Evolutionary conservation across 1,140 invertebrate genomes (phyloP), one percentile per base, ranked within the genome.

Genomic region (Varroa destructor): DNA sequence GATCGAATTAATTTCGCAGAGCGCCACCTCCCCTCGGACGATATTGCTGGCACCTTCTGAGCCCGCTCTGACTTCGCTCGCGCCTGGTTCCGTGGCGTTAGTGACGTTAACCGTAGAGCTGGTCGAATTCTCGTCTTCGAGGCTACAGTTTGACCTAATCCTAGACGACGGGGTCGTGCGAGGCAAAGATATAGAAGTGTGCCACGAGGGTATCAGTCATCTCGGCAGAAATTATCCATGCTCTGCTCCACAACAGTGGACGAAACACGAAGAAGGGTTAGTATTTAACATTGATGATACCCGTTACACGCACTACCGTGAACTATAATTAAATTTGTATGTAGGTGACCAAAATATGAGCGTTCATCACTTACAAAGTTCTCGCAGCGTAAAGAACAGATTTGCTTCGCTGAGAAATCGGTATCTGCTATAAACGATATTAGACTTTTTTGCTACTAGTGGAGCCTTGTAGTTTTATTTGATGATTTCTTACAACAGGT

Each of bases 171-270:
- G 61, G 14, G 14, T 67, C 61, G 12, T 67, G 40, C 61, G 61
- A 40, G 14, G 46, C 14, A 75, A 74, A 37, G 71, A 56, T 25
- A 55, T n/a, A 10, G 70, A 75, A 57, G 74, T 76, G 55, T 76
- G 75, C 54, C 57, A 72, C 14, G 75, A 74, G 1, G 74, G 74
- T 4, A 71, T 76, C 10, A 73, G 73, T 56, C 72, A 74, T 25
- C 54, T 73, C n/a, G 75, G 75, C 8, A 72, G 56, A 51, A 76
- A 76, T 56, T 76, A 76, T 61, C 75, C 75, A 0, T 76, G 75
- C 55, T 76, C 74, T 58, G 73, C 75, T 3, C 74, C 75, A 0
- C 54, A 73, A 6, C 73, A 73, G 61, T 72, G 73, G 25, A 54
- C 55, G 8, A 74, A 67, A 67, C 61, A 67, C 37, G 61, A 37